Evolutionary conservation across 30 jellyfish, hydroid and myxozoan genomes (phyloP).

Genomic region (Cassiopea andromeda): DNA sequence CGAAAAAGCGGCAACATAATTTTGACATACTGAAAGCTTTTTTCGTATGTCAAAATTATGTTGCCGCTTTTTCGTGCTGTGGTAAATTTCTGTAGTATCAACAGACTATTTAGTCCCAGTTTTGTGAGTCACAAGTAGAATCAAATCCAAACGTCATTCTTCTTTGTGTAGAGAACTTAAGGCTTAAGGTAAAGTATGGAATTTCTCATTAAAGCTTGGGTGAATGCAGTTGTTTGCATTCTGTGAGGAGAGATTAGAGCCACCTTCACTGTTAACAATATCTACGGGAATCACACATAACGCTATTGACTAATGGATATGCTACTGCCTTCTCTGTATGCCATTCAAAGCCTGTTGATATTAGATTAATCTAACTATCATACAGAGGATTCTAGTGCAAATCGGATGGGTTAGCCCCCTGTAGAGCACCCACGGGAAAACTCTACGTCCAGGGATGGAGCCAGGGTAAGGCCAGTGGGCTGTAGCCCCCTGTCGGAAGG

Average conservation of each 20-base stretch:
- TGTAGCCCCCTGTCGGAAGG: too few relatives aligned
- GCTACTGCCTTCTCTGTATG: neutral
- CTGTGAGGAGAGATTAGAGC: neutral
- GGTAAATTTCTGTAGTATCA: too few relatives aligned
- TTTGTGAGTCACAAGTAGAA: neutral
- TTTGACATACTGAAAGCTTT: too few relatives aligned
- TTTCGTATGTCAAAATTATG: too few relatives aligned
- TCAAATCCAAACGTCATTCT: constrained; percentile 1
- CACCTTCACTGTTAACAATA: neutral
- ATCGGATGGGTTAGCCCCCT: neutral
- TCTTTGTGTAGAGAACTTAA: neutral
- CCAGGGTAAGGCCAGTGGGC: too few relatives aligned
- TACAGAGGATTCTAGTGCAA: neutral
- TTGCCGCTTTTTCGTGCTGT: too few relatives aligned
- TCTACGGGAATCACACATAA: neutral
- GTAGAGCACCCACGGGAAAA: too few relatives aligned
- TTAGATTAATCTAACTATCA: neutral
- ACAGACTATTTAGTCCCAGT: too few relatives aligned
- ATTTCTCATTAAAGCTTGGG: neutral
- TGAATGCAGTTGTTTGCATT: neutral
- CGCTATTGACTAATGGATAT: neutral
- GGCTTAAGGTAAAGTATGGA: constrained; percentile 3
- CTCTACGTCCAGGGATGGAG: too few relatives aligned
- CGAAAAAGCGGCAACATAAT: too few relatives aligned
- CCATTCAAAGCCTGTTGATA: constrained; percentile 4